These are phyloP conservation scores for Athripsodes cinereus DNA, from an alignment of 2,888 invertebrate species.

Conservation along the genomic window DNA sequence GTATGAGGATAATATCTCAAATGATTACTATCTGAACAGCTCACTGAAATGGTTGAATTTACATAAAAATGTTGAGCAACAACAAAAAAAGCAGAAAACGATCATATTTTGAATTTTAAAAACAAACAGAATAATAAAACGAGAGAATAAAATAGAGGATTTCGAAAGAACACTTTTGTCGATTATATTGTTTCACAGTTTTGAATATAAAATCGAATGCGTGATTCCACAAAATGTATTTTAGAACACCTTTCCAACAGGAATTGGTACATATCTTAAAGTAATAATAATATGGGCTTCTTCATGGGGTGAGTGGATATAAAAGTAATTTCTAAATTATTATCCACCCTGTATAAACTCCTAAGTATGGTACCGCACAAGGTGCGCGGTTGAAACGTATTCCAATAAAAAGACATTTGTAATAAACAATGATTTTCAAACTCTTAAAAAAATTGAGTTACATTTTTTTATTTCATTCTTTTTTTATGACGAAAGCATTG, in stretches of 20 bases:
- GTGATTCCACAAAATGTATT: constrained; percentile 11
- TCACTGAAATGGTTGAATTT: too few relatives aligned
- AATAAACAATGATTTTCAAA: background rate
- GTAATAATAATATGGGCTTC: too few relatives aligned
- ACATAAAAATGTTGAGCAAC: too few relatives aligned
- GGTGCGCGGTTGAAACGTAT: background rate
- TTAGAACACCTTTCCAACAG: background rate
- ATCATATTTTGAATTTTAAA: too few relatives aligned
- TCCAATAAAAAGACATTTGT: background rate
- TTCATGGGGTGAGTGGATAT: background rate
- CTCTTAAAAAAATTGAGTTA: background rate
- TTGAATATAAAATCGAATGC: constrained; percentile 25
- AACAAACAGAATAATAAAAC: too few relatives aligned
- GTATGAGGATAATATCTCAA: too few relatives aligned
- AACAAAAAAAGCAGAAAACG: too few relatives aligned
- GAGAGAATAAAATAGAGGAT: constrained; percentile 5
- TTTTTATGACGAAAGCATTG: too few relatives aligned
- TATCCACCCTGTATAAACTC: background rate
- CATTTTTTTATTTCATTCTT: too few relatives aligned
- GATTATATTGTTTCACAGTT: constrained; percentile 14
- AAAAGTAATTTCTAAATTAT: background rate
- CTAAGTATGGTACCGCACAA: too few relatives aligned
- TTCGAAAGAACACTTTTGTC: constrained; percentile 3
- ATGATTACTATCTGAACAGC: too few relatives aligned
- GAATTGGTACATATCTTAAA: too few relatives aligned